Percentiles rank a stretch among this genome's conserved stretches.
phyloP scores from a whole-genome alignment of 2,113 vertebrate species.

The Saguinus imperator region DNA sequence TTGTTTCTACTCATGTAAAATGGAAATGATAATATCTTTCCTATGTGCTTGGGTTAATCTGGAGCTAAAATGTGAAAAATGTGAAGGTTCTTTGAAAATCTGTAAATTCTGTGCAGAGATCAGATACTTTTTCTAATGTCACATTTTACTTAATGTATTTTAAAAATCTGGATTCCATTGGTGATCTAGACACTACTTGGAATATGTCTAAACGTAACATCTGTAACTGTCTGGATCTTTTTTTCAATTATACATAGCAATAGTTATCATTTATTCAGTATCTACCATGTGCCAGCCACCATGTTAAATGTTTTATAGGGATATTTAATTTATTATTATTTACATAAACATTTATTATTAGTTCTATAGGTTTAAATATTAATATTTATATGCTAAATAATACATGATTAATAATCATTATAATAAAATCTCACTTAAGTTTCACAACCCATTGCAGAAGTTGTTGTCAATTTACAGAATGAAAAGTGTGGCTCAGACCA shows the following conservation, averaged over 20 bases:
- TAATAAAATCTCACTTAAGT: conserved; percentile 3
- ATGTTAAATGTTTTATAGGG: not conserved
- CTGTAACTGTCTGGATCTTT: not conserved
- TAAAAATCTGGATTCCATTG: not conserved
- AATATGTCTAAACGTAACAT: not conserved
- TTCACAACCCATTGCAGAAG: not conserved
- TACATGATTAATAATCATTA: not conserved
- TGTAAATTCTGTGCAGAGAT: not conserved
- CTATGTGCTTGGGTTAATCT: not conserved
- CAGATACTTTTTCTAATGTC: not conserved
- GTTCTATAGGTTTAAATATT: not conserved
- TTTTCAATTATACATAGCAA: not conserved
- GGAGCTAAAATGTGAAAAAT: not conserved
- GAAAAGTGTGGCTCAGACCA: not conserved
- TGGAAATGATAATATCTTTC: not conserved
- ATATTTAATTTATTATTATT: conserved; percentile 32
- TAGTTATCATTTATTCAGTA: not conserved
- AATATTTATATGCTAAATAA: not conserved
- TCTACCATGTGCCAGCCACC: not conserved
- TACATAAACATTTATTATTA: not conserved
- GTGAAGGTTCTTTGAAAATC: not conserved
- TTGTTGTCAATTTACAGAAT: not conserved
- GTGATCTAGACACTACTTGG: not conserved
- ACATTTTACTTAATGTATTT: not conserved
- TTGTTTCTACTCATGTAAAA: not conserved